Percentiles rank a stretch among this genome's conserved stretches.
Conservation (phyloP, 2,797 vertebrate species). For the Eupleurogrammus muticus region DNA sequence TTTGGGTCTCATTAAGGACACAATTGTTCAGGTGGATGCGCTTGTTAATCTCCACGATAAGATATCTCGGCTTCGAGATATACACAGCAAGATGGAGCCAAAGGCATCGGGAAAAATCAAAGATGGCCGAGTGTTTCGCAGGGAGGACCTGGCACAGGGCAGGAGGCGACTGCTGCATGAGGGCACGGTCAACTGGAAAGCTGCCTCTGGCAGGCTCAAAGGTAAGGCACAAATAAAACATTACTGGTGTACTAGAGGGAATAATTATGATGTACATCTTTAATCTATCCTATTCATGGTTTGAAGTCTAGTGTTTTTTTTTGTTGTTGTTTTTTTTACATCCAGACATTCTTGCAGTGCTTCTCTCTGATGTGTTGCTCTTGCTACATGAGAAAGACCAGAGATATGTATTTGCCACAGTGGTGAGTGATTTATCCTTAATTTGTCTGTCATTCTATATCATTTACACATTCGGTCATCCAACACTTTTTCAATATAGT, state of each 20-base stretch:
- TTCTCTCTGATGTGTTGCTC: constrained; percentile 92
- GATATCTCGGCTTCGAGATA: constrained; percentile 89
- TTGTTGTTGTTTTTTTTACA: constrained; percentile 30
- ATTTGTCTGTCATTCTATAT: background rate
- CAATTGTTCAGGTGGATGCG: constrained; percentile 90
- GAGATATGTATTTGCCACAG: constrained; percentile 91
- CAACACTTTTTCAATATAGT: background rate
- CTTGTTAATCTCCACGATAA: constrained; percentile 91
- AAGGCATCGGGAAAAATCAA: constrained; percentile 91
- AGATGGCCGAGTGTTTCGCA: constrained; percentile 89
- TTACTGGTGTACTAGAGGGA: background rate
- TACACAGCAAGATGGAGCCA: constrained; percentile 89
- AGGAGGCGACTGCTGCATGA: constrained; percentile 86
- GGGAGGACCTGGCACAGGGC: constrained; percentile 87
- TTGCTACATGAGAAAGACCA: constrained; percentile 98
- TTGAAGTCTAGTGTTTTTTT: background rate
- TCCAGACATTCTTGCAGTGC: constrained; percentile 92
- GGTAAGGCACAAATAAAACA: constrained; percentile 73
- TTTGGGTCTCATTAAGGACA: constrained; percentile 89
- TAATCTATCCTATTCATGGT: background rate
- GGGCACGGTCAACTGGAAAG: constrained; percentile 92
- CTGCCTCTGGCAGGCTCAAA: constrained; percentile 94
- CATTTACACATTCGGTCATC: constrained; percentile 6
- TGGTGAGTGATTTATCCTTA: constrained; percentile 84
- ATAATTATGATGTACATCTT: background rate